Conservation (phyloP, 2,797 vertebrate genomes). For the Podarcis siculus region DNA sequence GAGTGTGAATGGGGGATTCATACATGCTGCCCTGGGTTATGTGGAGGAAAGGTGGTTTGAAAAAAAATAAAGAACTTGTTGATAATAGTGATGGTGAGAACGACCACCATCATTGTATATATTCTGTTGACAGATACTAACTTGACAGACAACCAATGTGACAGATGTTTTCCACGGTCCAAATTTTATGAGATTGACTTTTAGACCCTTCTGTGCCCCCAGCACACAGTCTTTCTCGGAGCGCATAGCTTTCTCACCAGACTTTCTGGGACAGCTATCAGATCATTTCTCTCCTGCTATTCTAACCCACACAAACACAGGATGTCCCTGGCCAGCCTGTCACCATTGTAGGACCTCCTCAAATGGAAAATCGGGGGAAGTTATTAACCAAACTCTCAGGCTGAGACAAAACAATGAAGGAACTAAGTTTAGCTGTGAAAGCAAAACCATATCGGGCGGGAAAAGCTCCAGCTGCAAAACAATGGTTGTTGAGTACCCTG, state of each 20-base stretch:
- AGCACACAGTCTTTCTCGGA: slow-evolving; percentile 16
- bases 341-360: slow-evolving; percentile 89
- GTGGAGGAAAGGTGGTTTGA: too few relatives aligned
- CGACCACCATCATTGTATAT: too few relatives aligned
- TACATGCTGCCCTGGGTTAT: too few relatives aligned
- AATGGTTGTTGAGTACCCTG: slow-evolving; percentile 52
- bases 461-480: slow-evolving; percentile 67
- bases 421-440: slow-evolving; percentile 91
- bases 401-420: slow-evolving; percentile 87
- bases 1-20: too few relatives aligned
- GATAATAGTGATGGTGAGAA: too few relatives aligned
- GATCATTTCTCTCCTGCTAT: slow-evolving; percentile 83
- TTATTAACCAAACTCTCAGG: slow-evolving; percentile 86
- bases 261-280: slow-evolving; percentile 78
- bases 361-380: slow-evolving; percentile 87
- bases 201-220: background rate
- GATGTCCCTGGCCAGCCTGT: slow-evolving; percentile 93
- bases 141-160: too few relatives aligned
- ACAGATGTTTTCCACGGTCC: background rate
- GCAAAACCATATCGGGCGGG: slow-evolving; percentile 77
- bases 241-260: slow-evolving; percentile 73
- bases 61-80: too few relatives aligned
- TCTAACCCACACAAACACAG: slow-evolving; percentile 97
- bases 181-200: background rate
- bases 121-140: too few relatives aligned